Evolutionary conservation across 2,888 invertebrate genomes (phyloP).

Genomic region (Tridacna crocea): DNA sequence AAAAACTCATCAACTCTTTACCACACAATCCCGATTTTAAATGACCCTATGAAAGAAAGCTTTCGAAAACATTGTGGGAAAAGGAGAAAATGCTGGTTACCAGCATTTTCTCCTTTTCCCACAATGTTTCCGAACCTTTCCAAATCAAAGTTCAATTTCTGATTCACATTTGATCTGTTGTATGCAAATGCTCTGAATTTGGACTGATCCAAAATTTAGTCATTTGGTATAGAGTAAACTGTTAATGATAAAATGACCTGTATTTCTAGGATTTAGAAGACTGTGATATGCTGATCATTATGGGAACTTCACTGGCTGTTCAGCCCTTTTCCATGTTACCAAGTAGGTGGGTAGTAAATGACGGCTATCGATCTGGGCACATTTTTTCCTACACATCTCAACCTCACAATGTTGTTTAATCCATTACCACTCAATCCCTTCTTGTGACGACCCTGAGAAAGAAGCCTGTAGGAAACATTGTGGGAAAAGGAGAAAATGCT

Average conservation of each 20-base stretch:
- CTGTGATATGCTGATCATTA: slow-evolving; percentile 96
- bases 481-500: too few species aligned
- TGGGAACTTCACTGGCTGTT: slow-evolving; percentile 97
- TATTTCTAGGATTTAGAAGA: slow-evolving; percentile 89
- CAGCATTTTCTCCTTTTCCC: not conserved
- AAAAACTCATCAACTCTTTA: too few species aligned
- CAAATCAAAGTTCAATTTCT: not conserved
- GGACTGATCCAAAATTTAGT: not conserved
- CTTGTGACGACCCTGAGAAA: too few species aligned
- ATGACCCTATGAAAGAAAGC: too few species aligned
- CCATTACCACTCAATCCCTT: too few species aligned
- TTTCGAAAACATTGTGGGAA: too few species aligned
- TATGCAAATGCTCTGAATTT: not conserved
- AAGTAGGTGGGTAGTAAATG: slow-evolving; percentile 1
- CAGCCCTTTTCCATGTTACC: slow-evolving; percentile 95
- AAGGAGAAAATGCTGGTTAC: too few species aligned
- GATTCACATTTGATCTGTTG: too few species aligned
- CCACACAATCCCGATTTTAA: too few species aligned
- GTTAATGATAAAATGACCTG: not conserved
- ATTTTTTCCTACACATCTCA: too few species aligned
- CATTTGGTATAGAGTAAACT: not conserved
- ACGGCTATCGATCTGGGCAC: not conserved
- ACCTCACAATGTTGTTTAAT: too few species aligned
- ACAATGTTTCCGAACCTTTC: not conserved
- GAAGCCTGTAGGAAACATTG: too few species aligned